Percentiles rank a stretch among this genome's conserved stretches.
Evolutionary conservation across 2,888 invertebrate species (phyloP).

Genomic region (Meta bourneti): DNA sequence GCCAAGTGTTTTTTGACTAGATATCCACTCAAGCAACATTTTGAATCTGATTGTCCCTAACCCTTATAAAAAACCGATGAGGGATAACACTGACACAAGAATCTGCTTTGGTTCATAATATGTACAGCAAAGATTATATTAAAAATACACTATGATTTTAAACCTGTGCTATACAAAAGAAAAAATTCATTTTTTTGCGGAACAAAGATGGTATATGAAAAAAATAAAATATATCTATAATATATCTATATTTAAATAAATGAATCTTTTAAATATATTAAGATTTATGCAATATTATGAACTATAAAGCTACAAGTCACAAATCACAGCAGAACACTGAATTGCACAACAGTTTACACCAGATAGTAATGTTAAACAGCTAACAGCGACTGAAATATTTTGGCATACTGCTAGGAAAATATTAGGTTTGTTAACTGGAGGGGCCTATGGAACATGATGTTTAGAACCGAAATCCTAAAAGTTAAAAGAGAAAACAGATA

Average conservation of each 20-base stretch:
- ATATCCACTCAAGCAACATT: constrained; percentile 75
- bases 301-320: constrained; percentile 75
- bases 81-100: constrained; percentile 73
- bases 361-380: constrained; percentile 74
- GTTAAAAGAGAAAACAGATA: constrained; percentile 3
- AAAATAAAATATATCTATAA: constrained; percentile 68
- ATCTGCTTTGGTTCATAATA: constrained; percentile 72
- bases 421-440: constrained; percentile 60
- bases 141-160: constrained; percentile 76
- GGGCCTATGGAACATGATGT: not conserved
- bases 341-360: constrained; percentile 76
- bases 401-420: constrained; percentile 70
- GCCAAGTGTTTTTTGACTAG: constrained; percentile 74
- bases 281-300: constrained; percentile 68
- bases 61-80: constrained; percentile 75
- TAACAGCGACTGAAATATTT: constrained; percentile 70
- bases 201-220: constrained; percentile 70
- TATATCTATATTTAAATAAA: constrained; percentile 74
- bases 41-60: constrained; percentile 76
- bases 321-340: constrained; percentile 76
- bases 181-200: constrained; percentile 58
- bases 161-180: constrained; percentile 74
- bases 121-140: constrained; percentile 76
- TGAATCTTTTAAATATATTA: constrained; percentile 67
- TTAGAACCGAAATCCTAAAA: not conserved